Evolutionary conservation across 1,140 invertebrate species (phyloP).

Genomic region (Conus betulinus): DNA sequence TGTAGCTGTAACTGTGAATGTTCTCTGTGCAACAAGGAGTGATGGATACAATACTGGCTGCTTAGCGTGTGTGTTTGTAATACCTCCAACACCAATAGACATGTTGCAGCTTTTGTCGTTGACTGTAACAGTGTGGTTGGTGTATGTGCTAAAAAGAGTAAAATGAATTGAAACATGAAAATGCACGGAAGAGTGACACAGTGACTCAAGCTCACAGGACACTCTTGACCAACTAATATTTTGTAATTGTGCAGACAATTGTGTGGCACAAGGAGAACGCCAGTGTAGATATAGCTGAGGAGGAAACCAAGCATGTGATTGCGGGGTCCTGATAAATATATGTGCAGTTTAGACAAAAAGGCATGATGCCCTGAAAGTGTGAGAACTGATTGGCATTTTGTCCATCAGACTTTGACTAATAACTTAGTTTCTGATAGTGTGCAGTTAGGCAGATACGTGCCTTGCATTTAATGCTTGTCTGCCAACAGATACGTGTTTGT

Average conservation of each 20-base stretch:
- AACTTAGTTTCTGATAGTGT: neutral
- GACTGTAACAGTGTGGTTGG: neutral
- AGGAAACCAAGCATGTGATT: neutral
- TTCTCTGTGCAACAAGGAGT: neutral
- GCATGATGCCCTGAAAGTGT: neutral
- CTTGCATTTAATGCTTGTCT: neutral
- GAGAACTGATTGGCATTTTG: neutral
- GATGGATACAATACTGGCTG: neutral
- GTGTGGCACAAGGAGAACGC: neutral
- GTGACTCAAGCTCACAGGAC: neutral
- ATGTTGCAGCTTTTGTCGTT: neutral
- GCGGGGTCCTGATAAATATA: neutral
- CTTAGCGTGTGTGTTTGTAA: neutral
- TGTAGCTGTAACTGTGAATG: neutral
- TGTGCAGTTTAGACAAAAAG: constrained; percentile 12
- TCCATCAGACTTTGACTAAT: neutral
- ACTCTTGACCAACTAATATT: neutral
- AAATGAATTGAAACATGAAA: neutral
- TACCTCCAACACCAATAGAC: neutral
- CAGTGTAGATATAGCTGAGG: too few species aligned
- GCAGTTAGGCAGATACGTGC: neutral
- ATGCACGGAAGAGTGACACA: neutral
- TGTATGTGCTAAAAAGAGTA: neutral
- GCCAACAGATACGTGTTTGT: neutral
- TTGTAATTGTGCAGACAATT: neutral